Percentiles rank a stretch among this genome's conserved stretches.
Evolutionary conservation across 2,797 vertebrate genomes (phyloP).

Genomic region (Eulemur albifrons): DNA sequence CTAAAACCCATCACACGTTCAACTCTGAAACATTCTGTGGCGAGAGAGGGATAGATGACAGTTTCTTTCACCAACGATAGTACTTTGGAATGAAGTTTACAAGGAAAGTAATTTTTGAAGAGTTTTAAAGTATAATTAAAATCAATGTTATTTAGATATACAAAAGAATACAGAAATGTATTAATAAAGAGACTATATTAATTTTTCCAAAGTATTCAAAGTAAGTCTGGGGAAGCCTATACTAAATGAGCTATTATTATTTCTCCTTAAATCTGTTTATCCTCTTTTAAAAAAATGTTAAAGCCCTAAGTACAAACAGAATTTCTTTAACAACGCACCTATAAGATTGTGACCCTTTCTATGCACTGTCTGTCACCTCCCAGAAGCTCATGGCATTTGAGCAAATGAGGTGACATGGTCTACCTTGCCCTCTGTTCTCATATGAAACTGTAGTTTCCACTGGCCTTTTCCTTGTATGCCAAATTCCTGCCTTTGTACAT

Average conservation of each 20-base stretch:
- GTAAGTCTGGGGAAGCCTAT: neutral
- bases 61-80: neutral
- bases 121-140: neutral
- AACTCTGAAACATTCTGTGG: neutral
- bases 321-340: neutral
- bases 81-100: neutral
- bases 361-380: neutral
- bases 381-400: neutral
- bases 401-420: neutral
- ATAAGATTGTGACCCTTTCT: neutral
- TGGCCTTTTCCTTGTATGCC: neutral
- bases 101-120: constrained; percentile 7
- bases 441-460: neutral
- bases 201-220: constrained; percentile 1
- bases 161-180: neutral
- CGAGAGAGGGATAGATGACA: neutral
- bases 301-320: neutral
- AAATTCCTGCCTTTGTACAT: neutral
- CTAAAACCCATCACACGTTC: neutral
- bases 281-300: neutral
- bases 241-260: neutral
- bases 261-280: constrained; percentile 17
- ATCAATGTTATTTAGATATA: constrained; percentile 1
- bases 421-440: neutral
- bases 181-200: neutral